These are phyloP conservation scores for Nestor notabilis DNA, from an alignment of 2,113 vertebrate species.

Conservation along the genomic window DNA sequence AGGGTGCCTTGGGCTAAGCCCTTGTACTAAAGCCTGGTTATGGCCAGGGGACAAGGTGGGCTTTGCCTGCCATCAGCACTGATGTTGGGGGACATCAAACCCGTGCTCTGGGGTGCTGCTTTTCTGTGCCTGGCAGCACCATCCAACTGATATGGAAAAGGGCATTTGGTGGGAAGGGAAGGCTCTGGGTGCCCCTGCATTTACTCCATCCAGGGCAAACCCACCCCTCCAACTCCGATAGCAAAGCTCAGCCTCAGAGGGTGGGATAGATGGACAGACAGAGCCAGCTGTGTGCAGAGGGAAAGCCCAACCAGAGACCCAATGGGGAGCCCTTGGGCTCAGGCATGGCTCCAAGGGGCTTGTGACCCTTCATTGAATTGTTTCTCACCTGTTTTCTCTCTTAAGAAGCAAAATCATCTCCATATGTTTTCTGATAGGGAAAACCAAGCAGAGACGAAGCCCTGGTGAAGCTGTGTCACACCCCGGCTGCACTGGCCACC, in stretches of 20 bases:
- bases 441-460: not conserved
- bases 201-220: not conserved
- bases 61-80: not conserved
- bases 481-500: not conserved
- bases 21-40: accelerated
- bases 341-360: accelerated
- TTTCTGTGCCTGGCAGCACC: accelerated
- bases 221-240: accelerated
- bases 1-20: not conserved
- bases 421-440: not conserved
- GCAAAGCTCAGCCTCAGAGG: not conserved
- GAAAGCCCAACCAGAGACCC: not conserved
- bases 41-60: not conserved
- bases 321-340: not conserved
- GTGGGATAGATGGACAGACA: not conserved
- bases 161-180: not conserved
- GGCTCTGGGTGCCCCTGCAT: accelerated
- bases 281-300: not conserved
- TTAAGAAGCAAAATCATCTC: not conserved
- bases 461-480: accelerated
- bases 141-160: accelerated
- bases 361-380: accelerated
- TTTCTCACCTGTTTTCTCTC: not conserved
- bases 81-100: accelerated
- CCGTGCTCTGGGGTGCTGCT: not conserved